Conservation (phyloP, 2,113 vertebrate species). For the Protobothrops mucrosquamatus region DNA sequence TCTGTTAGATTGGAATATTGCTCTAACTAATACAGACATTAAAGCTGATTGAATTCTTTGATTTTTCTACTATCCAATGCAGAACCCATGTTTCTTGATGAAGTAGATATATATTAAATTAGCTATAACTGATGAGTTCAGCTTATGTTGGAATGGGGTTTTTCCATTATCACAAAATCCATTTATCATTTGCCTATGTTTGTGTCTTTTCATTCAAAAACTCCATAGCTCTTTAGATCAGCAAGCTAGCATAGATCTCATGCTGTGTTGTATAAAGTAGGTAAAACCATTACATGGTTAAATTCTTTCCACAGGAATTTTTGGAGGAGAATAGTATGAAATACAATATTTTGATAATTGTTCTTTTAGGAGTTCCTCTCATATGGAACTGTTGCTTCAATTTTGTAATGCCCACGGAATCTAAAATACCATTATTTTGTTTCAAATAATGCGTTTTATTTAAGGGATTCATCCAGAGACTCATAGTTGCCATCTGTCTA, state of each 20-base stretch:
- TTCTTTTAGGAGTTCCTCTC: neutral
- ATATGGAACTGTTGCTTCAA: neutral
- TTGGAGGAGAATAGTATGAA: slow-evolving; percentile 4
- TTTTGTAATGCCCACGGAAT: neutral
- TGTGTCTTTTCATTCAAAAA: neutral
- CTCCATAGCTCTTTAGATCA: neutral
- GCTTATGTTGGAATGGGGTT: neutral
- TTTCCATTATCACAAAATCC: neutral
- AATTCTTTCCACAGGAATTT: neutral
- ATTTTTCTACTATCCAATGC: neutral
- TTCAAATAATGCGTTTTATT: neutral
- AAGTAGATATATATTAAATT: neutral
- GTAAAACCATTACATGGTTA: neutral
- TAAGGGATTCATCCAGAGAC: neutral
- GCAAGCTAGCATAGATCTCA: neutral
- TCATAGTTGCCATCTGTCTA: neutral
- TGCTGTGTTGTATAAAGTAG: neutral
- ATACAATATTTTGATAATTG: slow-evolving; percentile 6
- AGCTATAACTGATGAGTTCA: neutral
- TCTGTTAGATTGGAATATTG: neutral
- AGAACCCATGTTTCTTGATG: neutral
- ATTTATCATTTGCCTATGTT: neutral
- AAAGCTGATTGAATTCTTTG: neutral
- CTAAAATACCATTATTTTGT: neutral
- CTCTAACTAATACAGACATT: neutral